Base-by-base conservation (phyloP, 2,113 vertebrate genomes). In the Pluvialis apricaria region DNA sequence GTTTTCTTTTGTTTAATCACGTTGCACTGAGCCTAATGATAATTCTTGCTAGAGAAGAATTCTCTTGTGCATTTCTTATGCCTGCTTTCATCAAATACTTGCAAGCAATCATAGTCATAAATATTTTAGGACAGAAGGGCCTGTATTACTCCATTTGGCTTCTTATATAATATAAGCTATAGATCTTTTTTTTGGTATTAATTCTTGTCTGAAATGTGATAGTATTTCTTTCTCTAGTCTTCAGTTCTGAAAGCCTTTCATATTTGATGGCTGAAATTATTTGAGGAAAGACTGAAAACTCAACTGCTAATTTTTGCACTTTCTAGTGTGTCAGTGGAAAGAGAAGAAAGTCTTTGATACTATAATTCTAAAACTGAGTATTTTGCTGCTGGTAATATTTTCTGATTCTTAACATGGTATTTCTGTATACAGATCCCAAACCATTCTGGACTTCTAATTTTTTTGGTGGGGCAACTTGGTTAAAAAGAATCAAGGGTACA, bases 41-140 rank as follows among this genome's bases (percentile, higher is more conserved):
- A 72, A 52, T 61, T 90, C 62, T 61, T 88, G 70, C 44, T 72
- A 32, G 54, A 20, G 5, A 62, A 58, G 45, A 90, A 72, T 73
- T 76, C 88, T 92, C 45, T 26, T 61, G n/a, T 75, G 66, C 34
- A 4, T 95, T 95, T 86, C 57, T 73, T 79, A 32, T 9, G 40
- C 36, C 44, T 95, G 61, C 2, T 10, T 5, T 94, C 76, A 79
- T 82, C 0, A 0, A 76, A 77, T 95, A 91, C 70, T 82, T 95
- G 85, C 34, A 95, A 65, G 58, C 78, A 88, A 65, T 85, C 58
- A n/a, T 47, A 70, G 64, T 79, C 31, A 88, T 96, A 88, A 54
- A 44, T 96, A 77, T 94, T 96, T 95, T 90, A 94, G 76, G 45
- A 82, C 54, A 70, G 45, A 82, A 94, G 75, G 38, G 45, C 73